A percentile compares a stretch with the other conserved stretches of the same genome.
phyloP scores from a whole-genome alignment of 30 jellyfish, hydroid and myxozoan genomes.

The Aurelia coerulea region DNA sequence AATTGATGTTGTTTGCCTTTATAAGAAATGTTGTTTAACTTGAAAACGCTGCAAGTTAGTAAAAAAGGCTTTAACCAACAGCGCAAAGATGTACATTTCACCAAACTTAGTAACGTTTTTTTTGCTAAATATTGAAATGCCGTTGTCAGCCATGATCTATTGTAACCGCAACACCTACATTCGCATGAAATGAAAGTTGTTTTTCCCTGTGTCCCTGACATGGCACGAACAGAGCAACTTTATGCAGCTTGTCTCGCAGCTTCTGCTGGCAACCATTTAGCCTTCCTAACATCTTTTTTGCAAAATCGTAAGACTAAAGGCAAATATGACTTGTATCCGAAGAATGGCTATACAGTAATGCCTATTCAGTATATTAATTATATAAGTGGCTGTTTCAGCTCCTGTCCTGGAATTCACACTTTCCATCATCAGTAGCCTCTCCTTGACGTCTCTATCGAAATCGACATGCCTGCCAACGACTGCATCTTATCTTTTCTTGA shows the following conservation, averaged over 20 bases:
- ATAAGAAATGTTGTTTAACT: too few relatives aligned
- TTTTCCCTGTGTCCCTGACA: background rate
- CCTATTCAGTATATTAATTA: background rate
- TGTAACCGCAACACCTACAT: too few relatives aligned
- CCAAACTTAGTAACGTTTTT: too few relatives aligned
- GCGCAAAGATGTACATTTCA: too few relatives aligned
- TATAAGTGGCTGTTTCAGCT: background rate
- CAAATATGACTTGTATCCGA: background rate
- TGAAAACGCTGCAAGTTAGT: too few relatives aligned
- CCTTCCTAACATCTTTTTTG: background rate
- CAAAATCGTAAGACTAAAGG: background rate
- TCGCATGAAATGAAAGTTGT: too few relatives aligned
- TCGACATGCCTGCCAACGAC: constrained; percentile 2
- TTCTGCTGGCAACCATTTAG: constrained; percentile 1
- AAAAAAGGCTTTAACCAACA: too few relatives aligned
- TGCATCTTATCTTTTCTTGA: background rate
- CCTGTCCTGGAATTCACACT: background rate
- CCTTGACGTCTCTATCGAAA: background rate
- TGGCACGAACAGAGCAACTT: background rate
- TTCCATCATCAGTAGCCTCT: background rate
- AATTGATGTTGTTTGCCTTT: too few relatives aligned
- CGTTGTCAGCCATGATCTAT: too few relatives aligned
- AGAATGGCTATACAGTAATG: too few relatives aligned
- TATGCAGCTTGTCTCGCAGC: background rate
- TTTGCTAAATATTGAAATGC: too few relatives aligned